Percentiles rank a stretch among this genome's conserved stretches.
Evolutionary conservation across 2,797 vertebrate species (phyloP).

Genomic region (Catamblyrhynchus diadema): DNA sequence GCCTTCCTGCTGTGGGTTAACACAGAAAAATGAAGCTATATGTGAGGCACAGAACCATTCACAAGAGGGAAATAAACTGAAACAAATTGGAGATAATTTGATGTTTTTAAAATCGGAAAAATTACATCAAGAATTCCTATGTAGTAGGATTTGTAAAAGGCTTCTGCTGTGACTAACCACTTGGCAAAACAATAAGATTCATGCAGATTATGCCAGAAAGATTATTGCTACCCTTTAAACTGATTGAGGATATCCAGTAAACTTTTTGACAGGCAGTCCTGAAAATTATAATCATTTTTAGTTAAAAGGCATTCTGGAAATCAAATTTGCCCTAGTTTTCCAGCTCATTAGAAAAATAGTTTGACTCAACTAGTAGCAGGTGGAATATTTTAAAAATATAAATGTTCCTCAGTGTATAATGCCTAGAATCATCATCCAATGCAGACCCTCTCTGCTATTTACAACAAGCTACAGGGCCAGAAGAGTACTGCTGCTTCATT

Average conservation of each 20-base stretch:
- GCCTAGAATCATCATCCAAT: not conserved
- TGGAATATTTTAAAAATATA: not conserved
- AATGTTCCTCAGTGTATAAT: not conserved
- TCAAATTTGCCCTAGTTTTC: not conserved
- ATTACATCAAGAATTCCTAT: not conserved
- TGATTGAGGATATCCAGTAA: constrained; percentile 31
- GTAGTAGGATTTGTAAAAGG: constrained; percentile 61
- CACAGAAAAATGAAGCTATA: constrained; percentile 60
- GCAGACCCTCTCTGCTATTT: not conserved
- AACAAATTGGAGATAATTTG: constrained; percentile 75
- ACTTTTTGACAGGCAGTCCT: constrained; percentile 31
- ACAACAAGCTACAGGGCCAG: not conserved
- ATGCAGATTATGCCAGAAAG: constrained; percentile 42
- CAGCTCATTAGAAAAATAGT: not conserved
- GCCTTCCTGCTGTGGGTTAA: constrained; percentile 75
- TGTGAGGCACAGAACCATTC: constrained; percentile 46
- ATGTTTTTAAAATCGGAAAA: constrained; percentile 69
- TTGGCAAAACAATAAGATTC: constrained; percentile 64
- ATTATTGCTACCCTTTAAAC: constrained; percentile 50
- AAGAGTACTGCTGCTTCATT: not conserved
- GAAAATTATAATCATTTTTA: not conserved
- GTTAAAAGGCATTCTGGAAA: not conserved
- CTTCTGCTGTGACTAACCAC: constrained; percentile 65
- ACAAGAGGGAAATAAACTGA: constrained; percentile 73
- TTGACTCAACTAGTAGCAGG: not conserved